Evolutionary conservation across 2,113 vertebrate genomes (phyloP), one percentile per base, ranked within the genome.

Genomic region (Stictonetta naevosa): DNA sequence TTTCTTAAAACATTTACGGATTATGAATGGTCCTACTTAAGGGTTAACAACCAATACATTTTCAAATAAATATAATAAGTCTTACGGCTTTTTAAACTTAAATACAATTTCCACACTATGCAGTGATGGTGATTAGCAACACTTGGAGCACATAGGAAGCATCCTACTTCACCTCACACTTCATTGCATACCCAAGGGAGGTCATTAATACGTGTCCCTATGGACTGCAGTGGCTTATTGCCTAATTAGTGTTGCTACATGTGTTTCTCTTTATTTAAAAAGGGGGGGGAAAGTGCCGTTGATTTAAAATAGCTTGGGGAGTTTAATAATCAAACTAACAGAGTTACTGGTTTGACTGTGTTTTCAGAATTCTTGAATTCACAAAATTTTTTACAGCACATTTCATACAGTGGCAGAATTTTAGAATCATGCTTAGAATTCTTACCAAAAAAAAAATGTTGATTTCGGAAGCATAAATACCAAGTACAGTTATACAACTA

Each of bases 401-500:
- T 82, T 84, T 87, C 81, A 66, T 23, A 55, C 1, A 86, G 42
- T 6, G 38, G 66, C n/a, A 56, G 55, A 74, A 93, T 86, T 97
- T 90, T 52, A 77, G 28, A 96, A 77, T 42, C 78, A 69, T 55
- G 19, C 29, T 59, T 34, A 92, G 38, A 79, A 79, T 52, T 89
- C 31, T 86, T 86, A 66, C 34, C 15, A 63, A 56, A 88, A 92
- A 92, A 63, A 80, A 86, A 46, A 73, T 88, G 87, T 22, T 92
- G 33, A 88, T 89, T 96, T 90, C 63, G 77, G 67, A 95, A 55
- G 46, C 59, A 76, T 25, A 93, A 63, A 80, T 29, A 93, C 77
- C 80, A 93, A 94, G 86, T 56, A 93, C 83, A 81, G 88, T 96
- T 94, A 95, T 52, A 95, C 91, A 96, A 92, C 83, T 91, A 91